Evolutionary conservation across 2,797 vertebrate genomes (phyloP).

Genomic region (Pipistrellus pygmaeus): DNA sequence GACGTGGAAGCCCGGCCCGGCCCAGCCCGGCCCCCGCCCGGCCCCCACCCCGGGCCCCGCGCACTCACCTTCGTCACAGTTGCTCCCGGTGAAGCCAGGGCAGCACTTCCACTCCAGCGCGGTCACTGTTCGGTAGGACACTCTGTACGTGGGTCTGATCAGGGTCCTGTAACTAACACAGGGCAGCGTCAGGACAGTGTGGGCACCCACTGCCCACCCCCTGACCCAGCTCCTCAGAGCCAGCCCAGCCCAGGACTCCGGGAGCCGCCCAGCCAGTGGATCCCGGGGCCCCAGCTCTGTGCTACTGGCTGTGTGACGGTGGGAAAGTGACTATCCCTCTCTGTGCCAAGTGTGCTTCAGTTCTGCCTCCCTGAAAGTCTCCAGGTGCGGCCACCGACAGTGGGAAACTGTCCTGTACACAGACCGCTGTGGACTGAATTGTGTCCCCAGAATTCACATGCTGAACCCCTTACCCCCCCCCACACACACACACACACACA

Average conservation of each 20-base stretch:
- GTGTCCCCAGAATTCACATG: background rate
- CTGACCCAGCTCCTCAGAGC: background rate
- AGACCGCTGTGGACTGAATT: background rate
- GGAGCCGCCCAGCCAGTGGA: background rate
- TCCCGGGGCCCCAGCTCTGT: background rate
- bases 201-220: background rate
- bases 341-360: background rate
- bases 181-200: slow-evolving; percentile 73
- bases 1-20: accelerated
- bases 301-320: background rate
- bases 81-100: slow-evolving; percentile 95
- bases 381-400: background rate
- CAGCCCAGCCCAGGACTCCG: background rate
- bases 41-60: background rate
- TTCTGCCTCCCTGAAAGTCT: background rate
- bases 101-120: slow-evolving; percentile 97
- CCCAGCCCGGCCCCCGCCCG: accelerated
- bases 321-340: background rate
- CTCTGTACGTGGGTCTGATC: slow-evolving; percentile 94
- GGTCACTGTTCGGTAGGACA: slow-evolving; percentile 94
- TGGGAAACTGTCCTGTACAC: background rate
- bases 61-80: slow-evolving; percentile 95
- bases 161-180: slow-evolving; percentile 96
- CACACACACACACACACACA: no score
- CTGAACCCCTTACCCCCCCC: background rate